Base-by-base conservation (phyloP, 2,113 vertebrate species). In the Paralichthys olivaceus region DNA sequence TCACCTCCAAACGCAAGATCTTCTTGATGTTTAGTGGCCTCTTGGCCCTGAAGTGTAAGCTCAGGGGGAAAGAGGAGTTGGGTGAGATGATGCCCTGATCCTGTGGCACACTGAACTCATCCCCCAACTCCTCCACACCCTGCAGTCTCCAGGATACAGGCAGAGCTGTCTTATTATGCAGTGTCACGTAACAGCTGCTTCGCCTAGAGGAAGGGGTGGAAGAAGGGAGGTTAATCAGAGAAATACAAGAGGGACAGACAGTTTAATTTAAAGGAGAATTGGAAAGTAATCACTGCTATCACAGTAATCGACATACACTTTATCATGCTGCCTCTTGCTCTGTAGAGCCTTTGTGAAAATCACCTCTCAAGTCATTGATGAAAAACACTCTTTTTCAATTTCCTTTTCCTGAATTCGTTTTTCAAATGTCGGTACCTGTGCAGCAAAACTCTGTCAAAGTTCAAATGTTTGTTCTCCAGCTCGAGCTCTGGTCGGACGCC, bases 401-500 rank as follows among this genome's bases (percentile, higher is more conserved):
- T n/a, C 20, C 49, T 2, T n/a, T 22, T 20, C 7, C 49, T 9
- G 19, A 53, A 9, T 20, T n/a, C 13, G 3, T 49, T 29, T 23
- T 53, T 3, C 40, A 23, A 20, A 51, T 25, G n/a, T 45, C 59
- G 92, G 72, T 73, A 98, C 97, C 96, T 96, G 91, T 96, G 91
- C 26, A 96, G 85, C 26, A 96, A 87, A 78, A 96, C 79, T 78
- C 91, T 96, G 60, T 94, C 81, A 69, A 98, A 99, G 67, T 94
- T 88, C 60, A 97, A 29, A 4, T 93, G 90, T 53, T 80, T 96
- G 80, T 90, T 91, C 4, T 96, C 96, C 70, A 98, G 62, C 23
- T 95, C 94, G 63, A 99, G 87, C 66, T 97, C 94, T 3, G 97
- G 95, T 0, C 92, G 84, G 49, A 98, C 91, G 0, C 97, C 97